A percentile compares a stretch with the other conserved stretches of the same genome.
Evolutionary conservation across 2,888 invertebrate species (phyloP).

Genomic region (Aleiodes alternator): DNA sequence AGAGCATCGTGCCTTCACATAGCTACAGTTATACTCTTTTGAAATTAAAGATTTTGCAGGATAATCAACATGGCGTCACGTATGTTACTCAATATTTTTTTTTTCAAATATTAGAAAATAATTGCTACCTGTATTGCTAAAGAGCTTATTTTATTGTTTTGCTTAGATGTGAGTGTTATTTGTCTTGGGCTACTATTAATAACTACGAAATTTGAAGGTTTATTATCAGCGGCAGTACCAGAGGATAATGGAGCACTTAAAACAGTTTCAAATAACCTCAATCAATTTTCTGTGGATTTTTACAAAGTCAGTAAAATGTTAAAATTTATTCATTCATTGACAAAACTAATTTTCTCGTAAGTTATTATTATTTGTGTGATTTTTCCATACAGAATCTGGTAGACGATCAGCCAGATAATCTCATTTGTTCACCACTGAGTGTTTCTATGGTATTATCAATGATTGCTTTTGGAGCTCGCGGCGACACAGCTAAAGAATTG

Average conservation of each 20-base stretch:
- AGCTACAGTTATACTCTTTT: not conserved
- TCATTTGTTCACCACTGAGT: conserved; percentile 54
- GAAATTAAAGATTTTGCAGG: no score
- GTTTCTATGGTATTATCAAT: conserved; percentile 65
- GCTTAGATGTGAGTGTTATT: conserved; percentile 4
- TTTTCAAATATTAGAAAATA: no score
- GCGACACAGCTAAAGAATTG: conserved; percentile 61
- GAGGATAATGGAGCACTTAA: conserved; percentile 2
- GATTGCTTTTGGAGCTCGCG: conserved; percentile 62
- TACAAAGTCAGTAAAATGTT: conserved; percentile 30
- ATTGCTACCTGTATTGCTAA: no score
- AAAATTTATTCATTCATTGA: not conserved
- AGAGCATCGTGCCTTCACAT: not conserved
- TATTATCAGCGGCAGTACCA: not conserved
- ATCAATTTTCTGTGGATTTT: conserved; percentile 38
- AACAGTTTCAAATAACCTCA: conserved; percentile 27
- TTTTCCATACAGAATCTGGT: not conserved
- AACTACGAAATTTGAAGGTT: not conserved
- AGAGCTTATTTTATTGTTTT: not conserved
- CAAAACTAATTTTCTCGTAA: not conserved
- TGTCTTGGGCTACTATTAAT: conserved; percentile 6
- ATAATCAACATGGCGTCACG: no score
- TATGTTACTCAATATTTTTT: no score
- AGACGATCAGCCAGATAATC: conserved; percentile 59
- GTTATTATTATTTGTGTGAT: not conserved